A percentile compares a stretch with the other conserved stretches of the same genome.
phyloP scores from a whole-genome alignment of 64 coral and sea anemone species.

The Montipora capricornis region DNA sequence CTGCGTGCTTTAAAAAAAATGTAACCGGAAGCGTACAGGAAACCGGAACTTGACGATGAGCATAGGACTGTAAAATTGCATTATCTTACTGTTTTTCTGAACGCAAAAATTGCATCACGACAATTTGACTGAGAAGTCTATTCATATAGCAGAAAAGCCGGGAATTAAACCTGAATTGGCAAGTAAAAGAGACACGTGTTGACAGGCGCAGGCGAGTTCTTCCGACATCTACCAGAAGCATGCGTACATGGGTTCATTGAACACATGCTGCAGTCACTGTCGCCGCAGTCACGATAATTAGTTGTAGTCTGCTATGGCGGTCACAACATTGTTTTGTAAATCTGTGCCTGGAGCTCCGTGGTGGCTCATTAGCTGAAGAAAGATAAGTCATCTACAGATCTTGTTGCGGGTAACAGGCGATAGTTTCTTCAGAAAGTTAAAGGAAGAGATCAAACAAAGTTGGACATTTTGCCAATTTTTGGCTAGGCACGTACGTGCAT shows the following conservation, averaged over 20 bases:
- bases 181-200: background rate
- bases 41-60: background rate
- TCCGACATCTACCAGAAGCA: background rate
- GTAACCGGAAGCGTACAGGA: background rate
- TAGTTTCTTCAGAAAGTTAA: background rate
- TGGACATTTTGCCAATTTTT: conserved; percentile 13
- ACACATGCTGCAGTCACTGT: background rate
- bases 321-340: background rate
- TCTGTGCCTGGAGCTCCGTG: background rate
- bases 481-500: background rate
- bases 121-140: background rate
- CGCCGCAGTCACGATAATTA: background rate
- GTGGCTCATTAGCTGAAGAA: background rate
- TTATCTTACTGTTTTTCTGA: background rate
- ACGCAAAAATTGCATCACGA: background rate
- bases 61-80: background rate
- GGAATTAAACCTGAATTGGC: background rate
- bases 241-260: background rate
- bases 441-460: conserved; percentile 12
- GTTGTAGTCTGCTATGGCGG: background rate
- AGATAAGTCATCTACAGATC: background rate
- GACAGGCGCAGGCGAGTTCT: background rate
- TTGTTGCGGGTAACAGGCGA: background rate
- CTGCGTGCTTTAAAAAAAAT: no score
- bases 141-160: background rate